Percentiles rank a stretch among this genome's conserved stretches.
These are phyloP conservation scores for Phoeniculus purpureus DNA, from an alignment of 2,797 vertebrate species.

Conservation along the genomic window DNA sequence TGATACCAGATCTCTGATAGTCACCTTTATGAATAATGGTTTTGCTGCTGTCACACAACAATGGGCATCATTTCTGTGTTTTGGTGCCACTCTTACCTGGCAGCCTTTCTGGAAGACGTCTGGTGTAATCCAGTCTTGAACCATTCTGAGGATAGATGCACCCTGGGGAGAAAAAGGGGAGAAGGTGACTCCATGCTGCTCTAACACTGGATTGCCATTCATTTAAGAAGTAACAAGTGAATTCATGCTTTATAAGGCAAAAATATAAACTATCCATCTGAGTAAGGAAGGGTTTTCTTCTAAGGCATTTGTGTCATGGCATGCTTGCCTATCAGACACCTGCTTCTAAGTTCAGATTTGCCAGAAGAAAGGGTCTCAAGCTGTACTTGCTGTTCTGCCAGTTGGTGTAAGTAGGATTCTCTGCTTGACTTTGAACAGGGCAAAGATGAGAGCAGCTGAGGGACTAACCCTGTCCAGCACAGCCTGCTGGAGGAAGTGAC, in stretches of 20 bases:
- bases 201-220: background rate
- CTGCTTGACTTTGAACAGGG: background rate
- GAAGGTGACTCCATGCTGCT: background rate
- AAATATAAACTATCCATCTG: background rate
- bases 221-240: background rate
- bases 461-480: background rate
- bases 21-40: background rate
- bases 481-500: background rate
- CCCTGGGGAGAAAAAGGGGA: slow-evolving; percentile 78
- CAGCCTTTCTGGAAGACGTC: slow-evolving; percentile 87
- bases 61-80: background rate
- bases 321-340: background rate
- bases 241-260: background rate
- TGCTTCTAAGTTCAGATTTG: background rate
- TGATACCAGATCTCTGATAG: background rate
- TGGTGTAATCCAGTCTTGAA: slow-evolving; percentile 90
- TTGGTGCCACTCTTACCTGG: slow-evolving; percentile 76
- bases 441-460: background rate
- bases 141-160: slow-evolving; percentile 93
- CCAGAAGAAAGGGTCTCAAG: accelerated
- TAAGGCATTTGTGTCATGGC: background rate
- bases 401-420: background rate
- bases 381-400: background rate
- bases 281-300: background rate
- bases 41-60: background rate